These are phyloP conservation scores for Cromileptes altivelis DNA, from an alignment of 2,113 vertebrate species.

Conservation along the genomic window DNA sequence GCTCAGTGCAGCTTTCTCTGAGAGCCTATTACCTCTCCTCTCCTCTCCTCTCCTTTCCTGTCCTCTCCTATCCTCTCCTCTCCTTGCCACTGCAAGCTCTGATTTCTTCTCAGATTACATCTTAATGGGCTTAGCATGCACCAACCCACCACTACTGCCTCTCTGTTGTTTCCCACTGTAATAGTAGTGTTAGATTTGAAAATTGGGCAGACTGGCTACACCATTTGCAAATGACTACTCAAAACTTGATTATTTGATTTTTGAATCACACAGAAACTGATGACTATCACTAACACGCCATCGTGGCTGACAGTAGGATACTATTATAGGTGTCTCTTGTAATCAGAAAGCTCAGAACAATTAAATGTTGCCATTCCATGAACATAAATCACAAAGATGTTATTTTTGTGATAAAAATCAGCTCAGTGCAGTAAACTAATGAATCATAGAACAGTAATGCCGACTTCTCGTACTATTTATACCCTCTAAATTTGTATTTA, in stretches of 20 bases:
- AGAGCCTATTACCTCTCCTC: not conserved
- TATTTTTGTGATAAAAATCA: not conserved
- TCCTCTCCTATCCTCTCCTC: not conserved
- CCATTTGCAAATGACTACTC: constrained; percentile 15
- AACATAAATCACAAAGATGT: not conserved
- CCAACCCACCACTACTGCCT: not conserved
- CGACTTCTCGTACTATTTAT: not conserved
- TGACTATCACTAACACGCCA: not conserved
- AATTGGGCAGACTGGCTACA: not conserved
- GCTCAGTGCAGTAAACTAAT: constrained; percentile 17
- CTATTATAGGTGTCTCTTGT: not conserved
- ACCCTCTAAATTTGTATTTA: not conserved
- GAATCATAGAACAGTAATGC: constrained; percentile 1
- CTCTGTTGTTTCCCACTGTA: not conserved
- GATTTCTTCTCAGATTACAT: constrained; percentile 34
- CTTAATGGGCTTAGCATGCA: constrained; percentile 13
- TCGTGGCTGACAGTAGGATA: not conserved
- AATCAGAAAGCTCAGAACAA: not conserved
- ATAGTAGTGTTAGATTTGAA: not conserved
- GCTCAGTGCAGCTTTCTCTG: constrained; percentile 5
- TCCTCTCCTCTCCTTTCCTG: constrained; percentile 13
- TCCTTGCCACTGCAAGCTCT: not conserved
- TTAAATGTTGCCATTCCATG: not conserved
- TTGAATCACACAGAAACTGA: not conserved
- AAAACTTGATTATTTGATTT: constrained; percentile 30